A percentile compares a stretch with the other conserved stretches of the same genome.
These are phyloP conservation scores for Bombus polaris DNA, from an alignment of 1,140 invertebrate species.

Conservation along the genomic window DNA sequence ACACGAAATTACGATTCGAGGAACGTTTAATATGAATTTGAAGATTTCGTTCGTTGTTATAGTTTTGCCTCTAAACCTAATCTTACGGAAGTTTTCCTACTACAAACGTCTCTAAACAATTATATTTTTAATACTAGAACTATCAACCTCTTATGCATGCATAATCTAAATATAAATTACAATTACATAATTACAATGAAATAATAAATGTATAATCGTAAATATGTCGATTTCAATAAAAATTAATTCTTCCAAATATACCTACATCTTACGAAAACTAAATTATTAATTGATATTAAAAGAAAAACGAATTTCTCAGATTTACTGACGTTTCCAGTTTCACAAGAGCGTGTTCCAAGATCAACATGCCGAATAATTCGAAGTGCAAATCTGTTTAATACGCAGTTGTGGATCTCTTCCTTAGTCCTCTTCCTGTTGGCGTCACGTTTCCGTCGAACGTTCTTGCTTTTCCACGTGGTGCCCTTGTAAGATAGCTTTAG, in stretches of 20 bases:
- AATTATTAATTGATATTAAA: no score
- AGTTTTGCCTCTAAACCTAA: neutral
- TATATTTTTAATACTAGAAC: neutral
- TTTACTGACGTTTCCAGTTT: no score
- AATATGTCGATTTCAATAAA: no score
- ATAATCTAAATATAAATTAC: no score
- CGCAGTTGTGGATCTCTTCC: neutral
- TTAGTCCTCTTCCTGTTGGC: neutral
- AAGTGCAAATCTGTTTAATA: neutral
- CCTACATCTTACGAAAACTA: no score
- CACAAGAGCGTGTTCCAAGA: no score
- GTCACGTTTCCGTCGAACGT: neutral
- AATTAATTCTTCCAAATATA: no score
- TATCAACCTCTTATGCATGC: no score
- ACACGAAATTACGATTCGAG: neutral
- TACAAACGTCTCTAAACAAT: neutral
- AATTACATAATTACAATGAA: no score
- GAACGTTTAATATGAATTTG: neutral
- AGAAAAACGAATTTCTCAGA: no score
- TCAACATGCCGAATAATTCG: neutral
- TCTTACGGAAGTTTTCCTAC: neutral
- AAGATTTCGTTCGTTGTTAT: neutral
- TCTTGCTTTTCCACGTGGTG: neutral
- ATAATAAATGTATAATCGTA: no score
- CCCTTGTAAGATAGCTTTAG: slow-evolving; percentile 27